These are phyloP conservation scores for Oligia strigilis DNA, from an alignment of 2,888 invertebrate species.

Conservation along the genomic window DNA sequence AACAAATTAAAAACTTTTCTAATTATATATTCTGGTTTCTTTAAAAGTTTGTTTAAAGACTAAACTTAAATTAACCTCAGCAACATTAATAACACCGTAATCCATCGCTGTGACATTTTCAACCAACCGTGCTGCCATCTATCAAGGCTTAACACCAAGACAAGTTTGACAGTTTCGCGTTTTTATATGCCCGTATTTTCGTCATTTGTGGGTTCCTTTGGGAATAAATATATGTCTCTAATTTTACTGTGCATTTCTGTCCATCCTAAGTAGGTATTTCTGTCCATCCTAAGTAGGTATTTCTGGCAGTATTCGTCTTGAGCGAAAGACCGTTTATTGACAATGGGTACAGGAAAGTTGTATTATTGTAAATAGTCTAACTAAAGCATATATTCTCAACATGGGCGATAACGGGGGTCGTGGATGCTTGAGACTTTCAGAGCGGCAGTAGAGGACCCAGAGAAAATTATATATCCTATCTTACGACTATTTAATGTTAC, in stretches of 20 bases:
- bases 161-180: constrained; percentile 34
- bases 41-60: constrained; percentile 1
- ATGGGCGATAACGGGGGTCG: too few relatives aligned
- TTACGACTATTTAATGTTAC: too few relatives aligned
- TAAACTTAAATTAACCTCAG: constrained; percentile 43
- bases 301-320: not conserved
- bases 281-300: not conserved
- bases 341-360: not conserved
- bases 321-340: not conserved
- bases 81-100: constrained; percentile 50
- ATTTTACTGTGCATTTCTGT: constrained; percentile 16
- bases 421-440: too few relatives aligned
- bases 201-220: not conserved
- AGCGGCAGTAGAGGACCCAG: too few relatives aligned
- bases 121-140: constrained; percentile 49
- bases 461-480: too few relatives aligned
- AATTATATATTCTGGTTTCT: constrained; percentile 2
- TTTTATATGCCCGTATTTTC: constrained; percentile 31
- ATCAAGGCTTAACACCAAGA: constrained; percentile 44
- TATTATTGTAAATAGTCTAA: not conserved
- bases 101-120: constrained; percentile 34
- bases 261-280: not conserved
- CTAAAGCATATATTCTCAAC: too few relatives aligned
- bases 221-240: constrained; percentile 1
- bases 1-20: constrained; percentile 18